Base-by-base conservation (phyloP, 1,140 invertebrate species). In the Drosophila sucinea region DNA sequence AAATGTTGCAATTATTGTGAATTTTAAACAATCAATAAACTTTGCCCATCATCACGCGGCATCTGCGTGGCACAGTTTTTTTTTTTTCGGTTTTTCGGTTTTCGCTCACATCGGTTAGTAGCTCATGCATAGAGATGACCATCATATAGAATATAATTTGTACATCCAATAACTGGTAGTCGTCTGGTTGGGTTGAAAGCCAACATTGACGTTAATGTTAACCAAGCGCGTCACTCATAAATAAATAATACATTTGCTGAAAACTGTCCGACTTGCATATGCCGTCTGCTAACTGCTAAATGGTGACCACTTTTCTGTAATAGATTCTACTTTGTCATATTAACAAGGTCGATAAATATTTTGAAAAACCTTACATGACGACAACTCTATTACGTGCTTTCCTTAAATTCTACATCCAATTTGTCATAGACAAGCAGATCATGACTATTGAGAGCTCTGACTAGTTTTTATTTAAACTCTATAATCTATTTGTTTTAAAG, bases 141-240 rank as follows among this genome's bases (percentile, higher is more conserved):
- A 25, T 2, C 23, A 58, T 38, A 72, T 44, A 60, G 56, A 61
- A 66, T 77, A 41, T 71, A 66, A 77, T 77, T 73, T 72, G 60
- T 73, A 47, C 61, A 71, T 35, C 38, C 65, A 73, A 65, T 65
- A 73, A 63, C 25, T 25, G 10, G 8, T 23, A 51, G 41, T 23
- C 41, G 1, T 6, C 6, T 17, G 5, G 41, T 23, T 17, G 17
- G 41, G 41, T 1, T 7, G 7, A 23, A 47, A 23, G 41, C 41
- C 41, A 47, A 47, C 2, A 17, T 11, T 47, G 23, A 47, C 41
- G 41, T 25, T 25, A 47, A 47, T 6, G 6, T 25, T 47, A 47
- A 47, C 41, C 41, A 47, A 47, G 41, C 41, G 41, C 41, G 17
- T 25, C 41, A 23, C 5, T 47, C 1, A 47, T 6, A 23, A 23